Evolutionary conservation across 2,888 invertebrate species (phyloP).

Genomic region (Tetramorium bicarinatum): DNA sequence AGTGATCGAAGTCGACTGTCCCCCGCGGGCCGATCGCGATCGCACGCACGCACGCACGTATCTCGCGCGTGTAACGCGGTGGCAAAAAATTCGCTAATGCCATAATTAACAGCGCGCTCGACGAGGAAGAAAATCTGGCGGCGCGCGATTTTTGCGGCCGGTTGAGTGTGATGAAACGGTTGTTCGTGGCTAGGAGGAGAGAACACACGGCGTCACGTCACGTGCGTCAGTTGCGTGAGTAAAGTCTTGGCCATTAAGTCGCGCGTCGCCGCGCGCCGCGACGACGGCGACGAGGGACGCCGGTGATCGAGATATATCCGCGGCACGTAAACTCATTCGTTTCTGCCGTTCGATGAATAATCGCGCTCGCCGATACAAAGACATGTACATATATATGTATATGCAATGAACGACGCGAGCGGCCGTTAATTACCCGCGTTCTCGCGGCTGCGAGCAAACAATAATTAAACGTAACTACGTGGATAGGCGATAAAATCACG

Average conservation of each 20-base stretch:
- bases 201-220: constrained; percentile 56
- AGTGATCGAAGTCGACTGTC: not conserved
- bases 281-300: constrained; percentile 12
- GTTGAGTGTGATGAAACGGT: constrained; percentile 49
- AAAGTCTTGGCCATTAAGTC: constrained; percentile 52
- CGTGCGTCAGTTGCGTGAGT: constrained; percentile 63
- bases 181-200: constrained; percentile 34
- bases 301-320: constrained; percentile 51
- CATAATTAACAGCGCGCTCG: not conserved
- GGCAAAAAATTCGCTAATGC: not conserved
- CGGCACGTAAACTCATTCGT: constrained; percentile 44
- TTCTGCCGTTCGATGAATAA: constrained; percentile 60
- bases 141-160: constrained; percentile 37
- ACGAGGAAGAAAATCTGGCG: constrained; percentile 23
- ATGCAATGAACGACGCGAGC: not conserved
- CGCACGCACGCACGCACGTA: not conserved
- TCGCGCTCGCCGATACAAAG: constrained; percentile 26
- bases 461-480: constrained; percentile 49
- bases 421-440: constrained; percentile 56
- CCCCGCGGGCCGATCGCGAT: not conserved
- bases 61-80: not conserved
- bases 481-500: constrained; percentile 47
- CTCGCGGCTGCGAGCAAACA: constrained; percentile 44
- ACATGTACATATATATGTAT: not conserved
- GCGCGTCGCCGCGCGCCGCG: constrained; percentile 28